These are phyloP conservation scores for Harpalus rufipes DNA, from an alignment of 2,888 invertebrate species.

Conservation along the genomic window DNA sequence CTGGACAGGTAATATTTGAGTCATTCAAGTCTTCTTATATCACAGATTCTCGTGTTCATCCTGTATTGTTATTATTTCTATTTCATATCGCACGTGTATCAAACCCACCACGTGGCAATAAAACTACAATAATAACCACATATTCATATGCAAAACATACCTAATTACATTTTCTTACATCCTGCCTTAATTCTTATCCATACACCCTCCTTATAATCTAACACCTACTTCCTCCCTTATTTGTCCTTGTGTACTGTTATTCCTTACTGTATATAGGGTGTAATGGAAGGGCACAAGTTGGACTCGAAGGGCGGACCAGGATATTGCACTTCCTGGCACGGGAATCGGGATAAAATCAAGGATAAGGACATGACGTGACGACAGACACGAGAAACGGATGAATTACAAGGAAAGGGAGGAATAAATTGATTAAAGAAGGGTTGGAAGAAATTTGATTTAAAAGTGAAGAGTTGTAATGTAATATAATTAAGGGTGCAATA, in stretches of 20 bases:
- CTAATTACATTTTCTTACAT: neutral
- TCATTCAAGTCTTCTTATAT: too few species aligned
- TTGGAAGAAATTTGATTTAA: neutral
- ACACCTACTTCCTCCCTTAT: conserved; percentile 23
- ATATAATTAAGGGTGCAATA: neutral
- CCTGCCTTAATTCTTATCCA: neutral
- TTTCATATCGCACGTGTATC: neutral
- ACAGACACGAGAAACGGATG: neutral
- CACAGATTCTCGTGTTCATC: too few species aligned
- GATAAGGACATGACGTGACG: conserved; percentile 17
- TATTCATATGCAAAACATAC: neutral
- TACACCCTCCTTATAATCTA: neutral
- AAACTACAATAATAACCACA: neutral
- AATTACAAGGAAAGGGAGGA: conserved; percentile 29
- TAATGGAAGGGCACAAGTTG: conserved; percentile 1
- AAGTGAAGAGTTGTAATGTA: neutral
- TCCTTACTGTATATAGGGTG: neutral
- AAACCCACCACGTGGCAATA: neutral
- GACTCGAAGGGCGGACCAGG: conserved; percentile 24
- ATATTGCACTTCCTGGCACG: conserved; percentile 43
- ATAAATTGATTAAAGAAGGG: neutral
- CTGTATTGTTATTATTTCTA: neutral
- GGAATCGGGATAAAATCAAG: conserved; percentile 47
- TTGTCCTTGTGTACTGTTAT: neutral
- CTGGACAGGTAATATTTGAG: too few species aligned